Conservation (phyloP, 2,797 vertebrate species). For the Eupleurogrammus muticus region DNA sequence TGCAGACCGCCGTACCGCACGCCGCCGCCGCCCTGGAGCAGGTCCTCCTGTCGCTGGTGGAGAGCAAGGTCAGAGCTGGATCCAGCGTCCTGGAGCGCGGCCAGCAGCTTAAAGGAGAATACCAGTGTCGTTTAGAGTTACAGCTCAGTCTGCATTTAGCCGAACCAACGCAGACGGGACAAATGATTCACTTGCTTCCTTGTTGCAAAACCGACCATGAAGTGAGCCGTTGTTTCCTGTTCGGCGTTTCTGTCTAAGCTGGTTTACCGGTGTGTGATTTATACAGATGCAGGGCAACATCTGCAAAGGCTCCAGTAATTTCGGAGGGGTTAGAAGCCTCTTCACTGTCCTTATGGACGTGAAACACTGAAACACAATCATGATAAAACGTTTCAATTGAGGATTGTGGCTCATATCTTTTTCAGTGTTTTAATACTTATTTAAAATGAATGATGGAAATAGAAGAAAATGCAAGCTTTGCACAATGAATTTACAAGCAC, state of each 20-base stretch:
- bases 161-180: neutral
- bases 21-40: constrained; percentile 89
- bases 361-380: neutral
- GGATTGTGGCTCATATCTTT: neutral
- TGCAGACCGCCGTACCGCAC: constrained; percentile 89
- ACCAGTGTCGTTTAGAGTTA: constrained; percentile 28
- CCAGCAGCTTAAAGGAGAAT: constrained; percentile 38
- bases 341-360: neutral
- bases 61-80: constrained; percentile 90
- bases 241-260: constrained; percentile 5
- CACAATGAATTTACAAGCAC: neutral
- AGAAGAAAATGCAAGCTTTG: neutral
- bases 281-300: constrained; percentile 10
- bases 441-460: neutral
- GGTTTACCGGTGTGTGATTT: constrained; percentile 5
- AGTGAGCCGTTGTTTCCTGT: constrained; percentile 11
- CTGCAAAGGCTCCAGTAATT: constrained; percentile 4
- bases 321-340: neutral
- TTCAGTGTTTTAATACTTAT: neutral
- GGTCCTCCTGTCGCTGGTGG: constrained; percentile 93
- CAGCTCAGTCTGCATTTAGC: constrained; percentile 52
- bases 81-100: constrained; percentile 11
- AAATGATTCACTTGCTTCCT: constrained; percentile 30
- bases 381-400: neutral
- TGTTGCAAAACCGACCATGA: constrained; percentile 27